A percentile compares a stretch with the other conserved stretches of the same genome.
Conservation (phyloP, 1,140 invertebrate genomes). For the Prorops nasuta region DNA sequence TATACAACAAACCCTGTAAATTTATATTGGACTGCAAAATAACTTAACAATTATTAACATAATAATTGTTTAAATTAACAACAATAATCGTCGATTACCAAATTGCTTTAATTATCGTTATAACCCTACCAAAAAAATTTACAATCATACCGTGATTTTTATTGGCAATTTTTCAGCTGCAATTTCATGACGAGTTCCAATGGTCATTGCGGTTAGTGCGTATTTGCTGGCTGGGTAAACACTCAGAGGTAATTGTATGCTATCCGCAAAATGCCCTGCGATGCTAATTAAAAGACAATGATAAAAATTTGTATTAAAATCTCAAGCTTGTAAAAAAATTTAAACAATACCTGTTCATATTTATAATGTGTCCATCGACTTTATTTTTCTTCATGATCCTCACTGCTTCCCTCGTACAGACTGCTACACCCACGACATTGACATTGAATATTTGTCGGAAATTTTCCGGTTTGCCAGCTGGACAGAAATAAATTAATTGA, state of each 20-base stretch:
- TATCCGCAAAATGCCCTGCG: slow-evolving; percentile 8
- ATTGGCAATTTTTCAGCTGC: slow-evolving; percentile 29
- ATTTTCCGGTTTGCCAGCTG: slow-evolving; percentile 40
- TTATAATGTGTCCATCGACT: slow-evolving; percentile 69
- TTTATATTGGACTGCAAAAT: too few species aligned
- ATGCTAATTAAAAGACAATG: slow-evolving; percentile 7
- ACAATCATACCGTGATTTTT: slow-evolving; percentile 42
- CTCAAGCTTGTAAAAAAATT: too few species aligned
- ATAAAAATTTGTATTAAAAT: too few species aligned
- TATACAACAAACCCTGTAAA: too few species aligned
- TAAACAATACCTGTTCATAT: slow-evolving; percentile 65
- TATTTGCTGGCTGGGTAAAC: slow-evolving; percentile 63
- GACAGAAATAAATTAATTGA: background rate
- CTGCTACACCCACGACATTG: slow-evolving; percentile 59
- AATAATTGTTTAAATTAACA: too few species aligned
- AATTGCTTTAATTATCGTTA: too few species aligned
- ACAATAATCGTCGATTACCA: too few species aligned
- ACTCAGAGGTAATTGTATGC: slow-evolving; percentile 23
- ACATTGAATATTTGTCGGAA: slow-evolving; percentile 51
- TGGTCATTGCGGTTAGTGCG: slow-evolving; percentile 59
- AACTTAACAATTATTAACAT: too few species aligned
- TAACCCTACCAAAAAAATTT: too few species aligned
- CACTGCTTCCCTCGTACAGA: slow-evolving; percentile 59
- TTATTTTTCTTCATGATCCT: slow-evolving; percentile 57
- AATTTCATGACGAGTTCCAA: slow-evolving; percentile 63